These are phyloP conservation scores for Peromyscus maniculatus DNA, from an alignment of 2,113 vertebrate genomes.

Conservation along the genomic window DNA sequence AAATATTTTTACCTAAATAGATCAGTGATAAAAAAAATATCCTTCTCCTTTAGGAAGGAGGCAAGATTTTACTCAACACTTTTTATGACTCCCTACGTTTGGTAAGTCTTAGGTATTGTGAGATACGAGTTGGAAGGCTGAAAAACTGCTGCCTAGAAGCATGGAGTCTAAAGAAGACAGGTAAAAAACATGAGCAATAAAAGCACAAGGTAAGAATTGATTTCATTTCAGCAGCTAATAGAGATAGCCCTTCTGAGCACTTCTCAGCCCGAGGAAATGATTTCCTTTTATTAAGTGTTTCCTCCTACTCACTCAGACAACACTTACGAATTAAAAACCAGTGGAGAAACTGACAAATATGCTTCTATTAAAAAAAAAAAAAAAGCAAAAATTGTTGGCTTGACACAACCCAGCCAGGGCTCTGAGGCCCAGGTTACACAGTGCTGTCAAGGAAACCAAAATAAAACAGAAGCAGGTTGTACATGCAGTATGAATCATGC, in stretches of 20 bases:
- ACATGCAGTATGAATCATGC: background rate
- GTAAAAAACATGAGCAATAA: slow-evolving; percentile 6
- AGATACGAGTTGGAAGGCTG: slow-evolving; percentile 1
- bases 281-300: slow-evolving; percentile 59
- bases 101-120: background rate
- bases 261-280: slow-evolving; percentile 43
- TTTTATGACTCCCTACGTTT: background rate
- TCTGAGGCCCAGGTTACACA: background rate
- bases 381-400: background rate
- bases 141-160: slow-evolving; percentile 8
- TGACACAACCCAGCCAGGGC: background rate
- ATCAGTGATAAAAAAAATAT: background rate
- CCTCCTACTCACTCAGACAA: slow-evolving; percentile 19
- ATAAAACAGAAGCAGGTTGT: background rate
- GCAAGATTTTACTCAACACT: background rate
- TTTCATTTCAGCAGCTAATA: slow-evolving; percentile 39
- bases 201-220: slow-evolving; percentile 41
- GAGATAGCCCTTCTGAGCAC: background rate
- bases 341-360: slow-evolving; percentile 14
- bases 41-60: background rate
- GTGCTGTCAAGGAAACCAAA: slow-evolving; percentile 15
- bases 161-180: background rate
- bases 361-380: background rate
- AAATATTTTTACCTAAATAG: slow-evolving; percentile 32
- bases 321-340: slow-evolving; percentile 48